Conservation (phyloP, 2,888 invertebrate species). For the Ormyrus pomaceus region DNA sequence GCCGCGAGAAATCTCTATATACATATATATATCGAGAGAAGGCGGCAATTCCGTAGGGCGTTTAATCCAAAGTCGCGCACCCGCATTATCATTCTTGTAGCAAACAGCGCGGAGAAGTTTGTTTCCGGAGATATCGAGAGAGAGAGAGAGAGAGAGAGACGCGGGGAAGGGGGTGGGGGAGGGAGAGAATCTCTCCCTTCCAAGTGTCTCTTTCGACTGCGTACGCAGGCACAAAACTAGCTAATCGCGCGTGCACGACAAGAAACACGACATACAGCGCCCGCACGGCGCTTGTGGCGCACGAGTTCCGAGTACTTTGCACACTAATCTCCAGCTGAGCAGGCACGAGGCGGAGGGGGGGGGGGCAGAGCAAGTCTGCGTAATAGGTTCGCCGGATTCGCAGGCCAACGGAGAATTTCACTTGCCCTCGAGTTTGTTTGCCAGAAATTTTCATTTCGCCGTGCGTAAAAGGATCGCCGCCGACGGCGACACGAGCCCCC, state of each 20-base stretch:
- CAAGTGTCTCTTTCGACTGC: background rate
- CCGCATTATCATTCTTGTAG: conserved; percentile 72
- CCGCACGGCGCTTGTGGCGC: conserved; percentile 34
- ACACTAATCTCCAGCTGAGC: conserved; percentile 63
- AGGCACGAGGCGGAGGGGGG: background rate
- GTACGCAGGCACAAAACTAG: background rate
- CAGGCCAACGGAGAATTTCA: background rate
- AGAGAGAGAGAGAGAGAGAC: conserved; percentile 30
- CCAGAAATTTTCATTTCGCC: conserved; percentile 42
- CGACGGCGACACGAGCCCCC: background rate
- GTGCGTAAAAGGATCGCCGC: background rate
- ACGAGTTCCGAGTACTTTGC: conserved; percentile 67
- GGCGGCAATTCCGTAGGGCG: conserved; percentile 53
- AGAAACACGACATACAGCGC: background rate
- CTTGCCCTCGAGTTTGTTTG: conserved; percentile 16
- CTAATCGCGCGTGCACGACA: conserved; percentile 16
- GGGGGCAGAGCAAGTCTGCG: background rate
- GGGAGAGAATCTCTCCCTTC: background rate
- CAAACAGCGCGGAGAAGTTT: conserved; percentile 68
- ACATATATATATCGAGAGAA: conserved; percentile 19
- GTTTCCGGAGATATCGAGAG: conserved; percentile 60
- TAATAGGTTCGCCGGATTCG: background rate
- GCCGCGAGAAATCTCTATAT: background rate
- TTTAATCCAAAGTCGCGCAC: conserved; percentile 67
- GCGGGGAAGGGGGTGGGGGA: conserved; percentile 21